A percentile compares a stretch with the other conserved stretches of the same genome.
Evolutionary conservation across 2,113 vertebrate genomes (phyloP).

Genomic region (Noturus placidus): DNA sequence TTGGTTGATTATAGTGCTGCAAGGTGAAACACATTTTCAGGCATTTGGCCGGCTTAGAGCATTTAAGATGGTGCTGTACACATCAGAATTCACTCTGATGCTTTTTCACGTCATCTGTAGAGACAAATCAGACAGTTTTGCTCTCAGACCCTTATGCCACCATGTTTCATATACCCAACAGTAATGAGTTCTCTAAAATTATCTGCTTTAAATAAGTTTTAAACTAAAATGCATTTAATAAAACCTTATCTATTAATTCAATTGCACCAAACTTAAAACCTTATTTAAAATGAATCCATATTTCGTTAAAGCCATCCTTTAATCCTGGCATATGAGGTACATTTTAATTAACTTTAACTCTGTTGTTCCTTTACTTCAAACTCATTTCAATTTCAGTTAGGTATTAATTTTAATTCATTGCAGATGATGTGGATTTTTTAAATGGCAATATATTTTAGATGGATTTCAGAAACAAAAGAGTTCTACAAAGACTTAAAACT

Average conservation of each 20-base stretch:
- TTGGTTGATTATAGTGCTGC: background rate
- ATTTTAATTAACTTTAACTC: background rate
- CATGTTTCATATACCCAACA: background rate
- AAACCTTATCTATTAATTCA: background rate
- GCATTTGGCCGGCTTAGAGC: background rate
- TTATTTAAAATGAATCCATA: background rate
- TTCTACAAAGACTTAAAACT: background rate
- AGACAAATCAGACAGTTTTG: background rate
- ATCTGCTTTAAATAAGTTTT: background rate
- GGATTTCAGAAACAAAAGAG: background rate
- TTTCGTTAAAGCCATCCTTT: background rate
- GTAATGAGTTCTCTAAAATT: background rate
- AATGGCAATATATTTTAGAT: background rate
- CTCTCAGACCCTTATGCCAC: background rate
- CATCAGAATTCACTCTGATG: background rate
- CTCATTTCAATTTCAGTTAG: background rate
- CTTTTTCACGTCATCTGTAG: background rate
- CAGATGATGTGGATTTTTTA: background rate
- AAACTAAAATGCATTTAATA: background rate
- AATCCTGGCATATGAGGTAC: background rate
- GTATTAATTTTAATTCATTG: background rate
- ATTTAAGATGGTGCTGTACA: background rate
- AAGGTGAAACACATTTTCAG: background rate
- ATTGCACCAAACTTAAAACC: background rate
- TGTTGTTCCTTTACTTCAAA: background rate